phyloP scores from a whole-genome alignment of 2,888 invertebrate species.

The Desoria tigrina region DNA sequence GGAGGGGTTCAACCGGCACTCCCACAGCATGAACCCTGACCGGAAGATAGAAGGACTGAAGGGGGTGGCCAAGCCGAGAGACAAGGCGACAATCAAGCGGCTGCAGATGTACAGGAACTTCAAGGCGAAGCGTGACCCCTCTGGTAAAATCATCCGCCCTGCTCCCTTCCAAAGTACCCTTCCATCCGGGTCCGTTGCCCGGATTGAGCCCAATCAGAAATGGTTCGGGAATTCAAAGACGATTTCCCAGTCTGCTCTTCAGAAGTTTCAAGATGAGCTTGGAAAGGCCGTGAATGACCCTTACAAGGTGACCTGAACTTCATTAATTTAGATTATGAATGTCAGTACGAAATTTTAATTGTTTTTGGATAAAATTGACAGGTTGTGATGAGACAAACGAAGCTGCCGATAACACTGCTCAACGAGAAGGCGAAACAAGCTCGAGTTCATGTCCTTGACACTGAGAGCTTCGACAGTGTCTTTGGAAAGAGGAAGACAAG shows the following conservation, averaged over 20 bases:
- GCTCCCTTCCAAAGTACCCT: conserved; percentile 94
- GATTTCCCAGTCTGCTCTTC: conserved; percentile 84
- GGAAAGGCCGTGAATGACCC: conserved; percentile 93
- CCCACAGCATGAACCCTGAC: conserved; percentile 60
- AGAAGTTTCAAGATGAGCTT: conserved; percentile 90
- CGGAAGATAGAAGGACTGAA: conserved; percentile 74
- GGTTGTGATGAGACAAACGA: conserved; percentile 94
- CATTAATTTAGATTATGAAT: not conserved
- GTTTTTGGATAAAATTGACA: conserved; percentile 52
- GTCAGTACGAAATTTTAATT: not conserved
- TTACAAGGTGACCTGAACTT: conserved; percentile 65
- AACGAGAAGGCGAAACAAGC: conserved; percentile 89
- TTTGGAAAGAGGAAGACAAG: conserved; percentile 93
- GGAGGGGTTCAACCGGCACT: conserved; percentile 46
- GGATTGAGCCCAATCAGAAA: conserved; percentile 95
- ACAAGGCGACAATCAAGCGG: conserved; percentile 91
- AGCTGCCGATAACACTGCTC: conserved; percentile 87
- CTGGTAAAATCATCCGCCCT: conserved; percentile 83
- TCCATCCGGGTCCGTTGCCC: conserved; percentile 82
- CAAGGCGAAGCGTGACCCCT: conserved; percentile 85
- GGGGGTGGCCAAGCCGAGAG: conserved; percentile 80
- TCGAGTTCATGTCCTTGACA: conserved; percentile 91
- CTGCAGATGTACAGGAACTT: conserved; percentile 98
- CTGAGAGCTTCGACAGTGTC: conserved; percentile 88
- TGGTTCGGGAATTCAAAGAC: conserved; percentile 99